Conservation (phyloP, 2,113 vertebrate species). For the Hucho hucho region DNA sequence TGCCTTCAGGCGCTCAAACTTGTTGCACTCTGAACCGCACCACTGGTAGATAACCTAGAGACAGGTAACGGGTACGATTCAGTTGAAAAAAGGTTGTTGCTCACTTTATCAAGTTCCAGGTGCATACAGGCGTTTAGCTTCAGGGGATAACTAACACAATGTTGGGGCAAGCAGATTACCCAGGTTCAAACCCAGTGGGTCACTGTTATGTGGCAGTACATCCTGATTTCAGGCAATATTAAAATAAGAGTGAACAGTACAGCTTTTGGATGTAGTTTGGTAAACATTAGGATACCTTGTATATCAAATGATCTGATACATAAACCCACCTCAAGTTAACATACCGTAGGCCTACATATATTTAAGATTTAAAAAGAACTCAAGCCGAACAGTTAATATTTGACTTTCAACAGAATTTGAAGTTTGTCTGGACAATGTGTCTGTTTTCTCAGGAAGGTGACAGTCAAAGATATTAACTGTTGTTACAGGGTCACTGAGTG, state of each 20-base stretch:
- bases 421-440: neutral
- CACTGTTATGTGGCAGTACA: too few species aligned
- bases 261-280: too few species aligned
- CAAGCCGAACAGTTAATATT: neutral
- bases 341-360: neutral
- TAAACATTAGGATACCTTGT: neutral
- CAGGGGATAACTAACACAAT: too few species aligned
- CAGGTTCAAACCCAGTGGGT: too few species aligned
- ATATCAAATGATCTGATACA: neutral
- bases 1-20: constrained; percentile 86
- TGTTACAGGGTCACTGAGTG: neutral
- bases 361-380: neutral
- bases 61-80: neutral
- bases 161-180: too few species aligned
- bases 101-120: neutral
- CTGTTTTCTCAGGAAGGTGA: neutral
- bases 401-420: neutral
- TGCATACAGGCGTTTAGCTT: too few species aligned
- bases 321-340: neutral
- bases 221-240: too few species aligned
- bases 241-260: too few species aligned
- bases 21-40: constrained; percentile 88
- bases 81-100: neutral
- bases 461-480: neutral
- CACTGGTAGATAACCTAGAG: constrained; percentile 87